Percentiles rank a stretch among this genome's conserved stretches.
These are phyloP conservation scores for Fissipunctia ypsillon DNA, from an alignment of 2,888 invertebrate species.

Conservation along the genomic window DNA sequence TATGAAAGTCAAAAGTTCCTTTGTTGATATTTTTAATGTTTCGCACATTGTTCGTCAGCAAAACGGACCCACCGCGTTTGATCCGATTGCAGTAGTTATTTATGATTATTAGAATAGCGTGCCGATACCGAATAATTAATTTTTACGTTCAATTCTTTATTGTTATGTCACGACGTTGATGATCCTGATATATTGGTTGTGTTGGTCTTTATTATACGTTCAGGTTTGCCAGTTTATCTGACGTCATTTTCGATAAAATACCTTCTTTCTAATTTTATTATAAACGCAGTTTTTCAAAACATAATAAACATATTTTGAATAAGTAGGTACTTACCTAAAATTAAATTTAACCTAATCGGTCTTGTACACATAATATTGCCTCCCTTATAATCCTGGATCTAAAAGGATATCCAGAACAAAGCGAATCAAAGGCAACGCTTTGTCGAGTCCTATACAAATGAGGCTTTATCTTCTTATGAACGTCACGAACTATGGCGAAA, in stretches of 20 bases:
- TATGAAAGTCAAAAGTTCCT: constrained; percentile 90
- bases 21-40: constrained; percentile 91
- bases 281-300: not conserved
- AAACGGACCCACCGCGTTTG: constrained; percentile 87
- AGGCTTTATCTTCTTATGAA: constrained; percentile 51
- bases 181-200: constrained; percentile 74
- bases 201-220: constrained; percentile 57
- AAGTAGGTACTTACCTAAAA: not conserved
- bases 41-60: constrained; percentile 88
- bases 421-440: constrained; percentile 35
- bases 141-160: constrained; percentile 87
- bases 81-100: constrained; percentile 89
- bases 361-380: constrained; percentile 18
- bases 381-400: constrained; percentile 35
- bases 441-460: constrained; percentile 43
- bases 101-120: constrained; percentile 90
- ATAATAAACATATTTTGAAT: not conserved
- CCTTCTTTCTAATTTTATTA: not conserved
- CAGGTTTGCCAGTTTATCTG: constrained; percentile 26
- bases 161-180: constrained; percentile 82
- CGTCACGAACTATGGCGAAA: constrained; percentile 44
- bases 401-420: constrained; percentile 45
- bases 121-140: constrained; percentile 88
- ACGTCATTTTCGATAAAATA: constrained; percentile 34
- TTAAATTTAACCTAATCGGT: constrained; percentile 2